These are phyloP conservation scores for Macquaria ambigua DNA, from an alignment of 2,113 vertebrate species.

Conservation along the genomic window DNA sequence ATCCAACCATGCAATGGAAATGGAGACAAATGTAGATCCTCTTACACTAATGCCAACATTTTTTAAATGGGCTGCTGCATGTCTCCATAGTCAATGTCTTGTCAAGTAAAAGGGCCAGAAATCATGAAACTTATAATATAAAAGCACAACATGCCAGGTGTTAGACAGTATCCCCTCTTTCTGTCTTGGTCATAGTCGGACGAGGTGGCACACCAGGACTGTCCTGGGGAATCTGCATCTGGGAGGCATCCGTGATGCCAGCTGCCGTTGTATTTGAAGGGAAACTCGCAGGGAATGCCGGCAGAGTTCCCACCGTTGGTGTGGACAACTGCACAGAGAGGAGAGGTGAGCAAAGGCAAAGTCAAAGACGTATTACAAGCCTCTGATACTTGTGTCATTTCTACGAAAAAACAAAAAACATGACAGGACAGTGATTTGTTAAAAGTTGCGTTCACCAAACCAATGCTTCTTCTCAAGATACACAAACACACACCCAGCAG, in stretches of 20 bases:
- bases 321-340: constrained; percentile 86
- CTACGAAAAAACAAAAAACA: neutral
- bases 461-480: neutral
- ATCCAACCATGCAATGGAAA: neutral
- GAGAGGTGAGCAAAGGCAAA: constrained; percentile 17
- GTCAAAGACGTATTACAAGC: neutral
- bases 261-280: constrained; percentile 87
- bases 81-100: neutral
- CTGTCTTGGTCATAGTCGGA: constrained; percentile 82
- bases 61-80: neutral
- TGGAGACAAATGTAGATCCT: neutral
- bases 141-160: constrained; percentile 81
- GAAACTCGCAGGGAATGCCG: constrained; percentile 92
- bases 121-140: neutral
- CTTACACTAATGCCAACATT: neutral
- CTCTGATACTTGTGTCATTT: neutral
- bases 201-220: constrained; percentile 91
- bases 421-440: neutral
- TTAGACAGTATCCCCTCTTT: constrained; percentile 91
- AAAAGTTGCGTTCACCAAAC: neutral
- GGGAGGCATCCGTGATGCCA: constrained; percentile 92
- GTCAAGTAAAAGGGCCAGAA: neutral
- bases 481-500: neutral
- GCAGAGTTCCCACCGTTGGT: constrained; percentile 90
- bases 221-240: constrained; percentile 32